These are phyloP conservation scores for Auanema sp. DNA, from an alignment of 2,888 invertebrate species.

Conservation along the genomic window DNA sequence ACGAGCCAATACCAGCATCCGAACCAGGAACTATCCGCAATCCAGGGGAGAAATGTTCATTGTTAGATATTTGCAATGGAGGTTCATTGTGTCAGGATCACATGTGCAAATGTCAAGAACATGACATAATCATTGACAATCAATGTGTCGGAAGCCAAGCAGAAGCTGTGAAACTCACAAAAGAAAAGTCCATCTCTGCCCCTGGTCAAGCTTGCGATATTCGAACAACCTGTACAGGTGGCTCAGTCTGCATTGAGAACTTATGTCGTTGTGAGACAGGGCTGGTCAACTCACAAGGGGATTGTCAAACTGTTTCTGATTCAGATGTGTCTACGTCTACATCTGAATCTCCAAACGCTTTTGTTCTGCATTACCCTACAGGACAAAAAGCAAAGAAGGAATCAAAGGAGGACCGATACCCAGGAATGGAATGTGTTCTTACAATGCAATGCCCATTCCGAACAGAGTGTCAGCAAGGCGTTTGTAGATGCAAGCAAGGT, in stretches of 20 bases:
- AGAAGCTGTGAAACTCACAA: constrained; percentile 30
- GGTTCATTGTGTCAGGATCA: constrained; percentile 41
- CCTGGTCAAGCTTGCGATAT: constrained; percentile 51
- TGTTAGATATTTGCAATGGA: constrained; percentile 43
- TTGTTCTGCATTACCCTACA: constrained; percentile 15
- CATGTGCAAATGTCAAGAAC: constrained; percentile 43
- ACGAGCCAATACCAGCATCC: constrained; percentile 9
- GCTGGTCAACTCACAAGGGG: constrained; percentile 14
- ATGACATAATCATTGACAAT: constrained; percentile 44
- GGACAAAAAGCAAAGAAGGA: constrained; percentile 15
- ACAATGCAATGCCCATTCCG: constrained; percentile 54
- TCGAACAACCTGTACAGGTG: constrained; percentile 36
- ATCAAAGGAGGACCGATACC: constrained; percentile 19
- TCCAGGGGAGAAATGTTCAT: constrained; percentile 34
- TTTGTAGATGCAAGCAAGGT: constrained; percentile 56
- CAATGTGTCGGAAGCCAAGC: constrained; percentile 38
- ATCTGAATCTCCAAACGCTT: constrained; percentile 7
- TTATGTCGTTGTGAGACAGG: constrained; percentile 50
- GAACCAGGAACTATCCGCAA: constrained; percentile 17
- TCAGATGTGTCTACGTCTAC: constrained; percentile 6
- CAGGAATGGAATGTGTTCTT: constrained; percentile 50
- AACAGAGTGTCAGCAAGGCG: constrained; percentile 56
- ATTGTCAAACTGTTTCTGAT: background rate
- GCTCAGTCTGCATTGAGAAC: constrained; percentile 34
- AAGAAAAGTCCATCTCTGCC: constrained; percentile 25